Percentiles rank a stretch among this genome's conserved stretches.
Conservation (phyloP, 2,888 invertebrate species). For the Drosophila acutilabella region DNA sequence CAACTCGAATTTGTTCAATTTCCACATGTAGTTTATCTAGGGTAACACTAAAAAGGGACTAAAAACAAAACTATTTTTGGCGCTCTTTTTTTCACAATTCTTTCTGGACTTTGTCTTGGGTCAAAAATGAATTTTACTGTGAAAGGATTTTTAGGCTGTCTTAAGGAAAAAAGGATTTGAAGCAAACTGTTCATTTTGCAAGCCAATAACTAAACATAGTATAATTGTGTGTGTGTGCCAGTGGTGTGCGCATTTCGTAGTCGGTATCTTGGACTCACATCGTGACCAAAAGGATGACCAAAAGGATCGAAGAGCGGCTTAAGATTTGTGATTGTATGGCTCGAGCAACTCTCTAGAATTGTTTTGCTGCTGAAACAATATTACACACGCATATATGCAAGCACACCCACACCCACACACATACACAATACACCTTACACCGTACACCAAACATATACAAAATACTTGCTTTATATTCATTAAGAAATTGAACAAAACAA, state of each 20-base stretch:
- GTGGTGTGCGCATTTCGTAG: slow-evolving; percentile 71
- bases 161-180: slow-evolving; percentile 68
- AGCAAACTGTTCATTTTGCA: slow-evolving; percentile 62
- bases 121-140: slow-evolving; percentile 54
- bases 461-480: slow-evolving; percentile 68
- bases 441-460: slow-evolving; percentile 15
- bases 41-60: slow-evolving; percentile 32
- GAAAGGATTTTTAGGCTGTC: slow-evolving; percentile 64
- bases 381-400: slow-evolving; percentile 40
- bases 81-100: slow-evolving; percentile 63
- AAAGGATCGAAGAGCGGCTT: slow-evolving; percentile 60
- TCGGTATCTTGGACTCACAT: slow-evolving; percentile 66
- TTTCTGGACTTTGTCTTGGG: slow-evolving; percentile 29
- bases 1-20: slow-evolving; percentile 37
- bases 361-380: slow-evolving; percentile 66
- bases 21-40: slow-evolving; percentile 59
- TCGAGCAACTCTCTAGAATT: slow-evolving; percentile 56
- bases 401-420: slow-evolving; percentile 35
- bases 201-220: slow-evolving; percentile 57
- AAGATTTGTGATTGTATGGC: slow-evolving; percentile 36
- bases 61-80: slow-evolving; percentile 62
- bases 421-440: neutral
- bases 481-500: slow-evolving; percentile 65
- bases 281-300: slow-evolving; percentile 41
- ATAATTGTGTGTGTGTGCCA: slow-evolving; percentile 13